Percentiles rank a stretch among this genome's conserved stretches.
Conservation (phyloP, 2,113 vertebrate species). For the Toxostoma redivivum region DNA sequence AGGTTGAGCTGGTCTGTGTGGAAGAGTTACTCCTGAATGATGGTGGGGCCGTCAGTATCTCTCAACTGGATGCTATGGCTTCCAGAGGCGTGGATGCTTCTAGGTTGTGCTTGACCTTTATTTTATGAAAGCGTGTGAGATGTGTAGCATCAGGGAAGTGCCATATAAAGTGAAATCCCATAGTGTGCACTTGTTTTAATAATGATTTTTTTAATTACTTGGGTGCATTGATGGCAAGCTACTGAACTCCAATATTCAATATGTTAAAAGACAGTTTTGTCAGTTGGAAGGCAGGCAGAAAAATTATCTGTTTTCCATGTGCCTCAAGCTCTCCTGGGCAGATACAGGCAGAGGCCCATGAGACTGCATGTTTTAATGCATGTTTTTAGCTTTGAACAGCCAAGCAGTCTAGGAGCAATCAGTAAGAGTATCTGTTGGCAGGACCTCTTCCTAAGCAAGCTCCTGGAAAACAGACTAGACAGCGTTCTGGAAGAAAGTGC, state of each 20-base stretch:
- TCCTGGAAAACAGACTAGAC: background rate
- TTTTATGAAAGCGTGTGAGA: background rate
- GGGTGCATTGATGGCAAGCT: slow-evolving; percentile 46
- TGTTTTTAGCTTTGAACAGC: background rate
- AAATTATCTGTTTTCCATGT: slow-evolving; percentile 30
- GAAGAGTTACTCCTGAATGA: background rate
- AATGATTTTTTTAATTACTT: slow-evolving; percentile 66
- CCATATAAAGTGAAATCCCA: slow-evolving; percentile 22
- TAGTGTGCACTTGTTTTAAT: slow-evolving; percentile 26
- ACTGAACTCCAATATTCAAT: slow-evolving; percentile 52
- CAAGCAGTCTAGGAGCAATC: background rate
- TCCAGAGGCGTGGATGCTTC: background rate
- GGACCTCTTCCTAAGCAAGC: background rate
- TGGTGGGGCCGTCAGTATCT: background rate
- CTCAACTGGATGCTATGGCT: background rate
- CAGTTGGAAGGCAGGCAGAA: slow-evolving; percentile 35
- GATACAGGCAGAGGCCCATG: background rate
- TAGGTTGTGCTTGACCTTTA: background rate
- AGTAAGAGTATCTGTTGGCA: background rate
- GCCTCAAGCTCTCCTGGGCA: slow-evolving; percentile 1
- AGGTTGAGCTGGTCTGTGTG: background rate
- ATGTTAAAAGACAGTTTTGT: slow-evolving; percentile 57
- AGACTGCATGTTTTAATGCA: background rate
- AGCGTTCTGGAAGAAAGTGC: background rate
- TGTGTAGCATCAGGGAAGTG: background rate